Base-by-base conservation (phyloP, 2,888 invertebrate genomes). In the Sarcophaga variegata region DNA sequence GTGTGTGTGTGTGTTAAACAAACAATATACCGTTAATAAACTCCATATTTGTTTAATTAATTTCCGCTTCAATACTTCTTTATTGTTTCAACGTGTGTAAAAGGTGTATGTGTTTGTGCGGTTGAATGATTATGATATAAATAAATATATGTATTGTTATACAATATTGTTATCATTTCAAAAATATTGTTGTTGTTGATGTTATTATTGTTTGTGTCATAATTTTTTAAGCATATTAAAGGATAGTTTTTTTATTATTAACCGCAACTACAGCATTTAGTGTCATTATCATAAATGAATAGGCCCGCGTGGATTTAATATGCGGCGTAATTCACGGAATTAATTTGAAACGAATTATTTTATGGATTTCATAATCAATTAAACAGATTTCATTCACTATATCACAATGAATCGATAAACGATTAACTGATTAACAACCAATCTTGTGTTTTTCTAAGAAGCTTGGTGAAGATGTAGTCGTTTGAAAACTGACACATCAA, bases 21-120 rank as follows among this genome's bases (percentile, higher is more conserved):
- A 81, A 69, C 67, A 74, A 85, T 75, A 77, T 67, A 77, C 60
- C 79, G 82, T 76, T 85, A 71, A 67, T 75, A 76, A 76, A 76
- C 82, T 75, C 20, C 71, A 63, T 75, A 76, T 77, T 80, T 86
- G 83, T 76, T 83, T 83, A 62, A 49, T 67, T 79, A 37, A 66
- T 76, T 86, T 82, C 66, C 86, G 49, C 82, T 76, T 74, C 76
- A 76, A 71, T 83, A 64, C 79, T 45, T 82, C 22, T 17, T 80
- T 72, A 71, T 71, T 63, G 54, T 60, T 77, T 67, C 47, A 14
- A 27, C 45, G 20, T 60, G 59, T 71, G 17, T 70, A 1, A 75
- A 76, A 74, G 62, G 62, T 25, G 14, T 54, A 2, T 54, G 2
- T 14, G 1, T 49, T 14, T 49, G 17, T 54, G 54, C 3, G 17